A percentile compares a stretch with the other conserved stretches of the same genome.
Conservation (phyloP, 2,113 vertebrate species). For the Pelusios castaneus region DNA sequence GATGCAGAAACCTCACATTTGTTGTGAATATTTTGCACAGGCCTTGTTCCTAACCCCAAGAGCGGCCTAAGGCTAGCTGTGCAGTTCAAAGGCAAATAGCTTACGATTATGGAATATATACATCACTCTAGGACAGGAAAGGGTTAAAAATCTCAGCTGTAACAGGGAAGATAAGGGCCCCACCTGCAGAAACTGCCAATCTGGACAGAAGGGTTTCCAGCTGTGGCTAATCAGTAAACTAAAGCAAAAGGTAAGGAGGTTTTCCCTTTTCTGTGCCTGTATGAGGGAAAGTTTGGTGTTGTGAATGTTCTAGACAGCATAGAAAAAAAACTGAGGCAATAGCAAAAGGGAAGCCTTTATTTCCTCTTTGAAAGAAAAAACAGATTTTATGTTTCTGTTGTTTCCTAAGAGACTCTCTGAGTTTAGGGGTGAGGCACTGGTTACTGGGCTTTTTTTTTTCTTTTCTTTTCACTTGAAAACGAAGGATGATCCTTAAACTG, state of each 20-base stretch:
- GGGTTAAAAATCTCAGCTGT: background rate
- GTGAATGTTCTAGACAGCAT: background rate
- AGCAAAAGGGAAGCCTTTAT: background rate
- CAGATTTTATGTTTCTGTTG: background rate
- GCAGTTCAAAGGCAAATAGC: background rate
- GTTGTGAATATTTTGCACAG: background rate
- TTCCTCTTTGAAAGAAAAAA: background rate
- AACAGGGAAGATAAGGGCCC: background rate
- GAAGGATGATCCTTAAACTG: background rate
- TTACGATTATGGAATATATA: background rate
- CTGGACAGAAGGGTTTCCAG: background rate
- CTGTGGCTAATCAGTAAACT: background rate
- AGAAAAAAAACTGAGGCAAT: background rate
- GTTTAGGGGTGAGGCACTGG: background rate
- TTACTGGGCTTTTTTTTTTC: background rate
- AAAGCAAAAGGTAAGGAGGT: background rate
- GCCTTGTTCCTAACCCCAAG: background rate
- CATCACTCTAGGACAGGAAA: background rate
- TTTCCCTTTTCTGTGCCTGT: background rate
- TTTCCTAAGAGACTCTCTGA: background rate
- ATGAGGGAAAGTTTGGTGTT: background rate
- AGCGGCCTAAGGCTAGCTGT: background rate
- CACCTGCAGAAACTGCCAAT: background rate
- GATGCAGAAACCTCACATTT: fast-evolving
- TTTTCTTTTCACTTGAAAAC: background rate